These are phyloP conservation scores for Silurus aristotelis DNA, from an alignment of 2,797 vertebrate genomes.

Conservation along the genomic window DNA sequence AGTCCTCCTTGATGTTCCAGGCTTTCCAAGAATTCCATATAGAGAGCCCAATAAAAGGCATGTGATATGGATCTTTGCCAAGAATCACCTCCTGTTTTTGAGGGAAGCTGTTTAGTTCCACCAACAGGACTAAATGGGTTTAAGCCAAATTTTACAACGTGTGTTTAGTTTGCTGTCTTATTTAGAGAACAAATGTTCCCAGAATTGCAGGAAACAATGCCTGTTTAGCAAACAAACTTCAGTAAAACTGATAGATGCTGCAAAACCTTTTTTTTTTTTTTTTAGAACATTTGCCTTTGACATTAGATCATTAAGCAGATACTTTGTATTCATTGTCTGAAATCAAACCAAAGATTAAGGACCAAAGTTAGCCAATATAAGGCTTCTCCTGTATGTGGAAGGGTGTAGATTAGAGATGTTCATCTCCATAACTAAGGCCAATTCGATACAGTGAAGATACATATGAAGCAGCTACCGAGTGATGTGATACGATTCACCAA, in stretches of 20 bases:
- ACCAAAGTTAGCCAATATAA: no score
- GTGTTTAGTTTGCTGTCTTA: background rate
- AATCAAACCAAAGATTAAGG: background rate
- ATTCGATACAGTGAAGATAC: no score
- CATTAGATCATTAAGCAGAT: background rate
- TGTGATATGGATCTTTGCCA: background rate
- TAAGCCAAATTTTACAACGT: conserved; percentile 6
- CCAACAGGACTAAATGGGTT: background rate
- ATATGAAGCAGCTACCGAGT: no score
- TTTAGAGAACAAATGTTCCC: background rate
- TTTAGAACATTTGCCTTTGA: background rate
- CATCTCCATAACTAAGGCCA: no score
- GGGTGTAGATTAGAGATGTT: no score
- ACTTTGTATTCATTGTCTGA: background rate
- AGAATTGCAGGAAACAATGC: background rate
- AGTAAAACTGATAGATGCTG: no score
- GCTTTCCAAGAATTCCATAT: conserved; percentile 31
- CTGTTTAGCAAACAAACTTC: background rate
- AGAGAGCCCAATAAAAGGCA: conserved; percentile 9
- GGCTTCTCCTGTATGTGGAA: no score
- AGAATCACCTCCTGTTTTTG: background rate
- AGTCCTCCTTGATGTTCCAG: background rate
- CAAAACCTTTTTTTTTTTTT: no score
- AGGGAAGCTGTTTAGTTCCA: background rate
- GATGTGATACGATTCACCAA: no score